Conservation (phyloP, 2,797 vertebrate genomes). For the Otus scops region DNA sequence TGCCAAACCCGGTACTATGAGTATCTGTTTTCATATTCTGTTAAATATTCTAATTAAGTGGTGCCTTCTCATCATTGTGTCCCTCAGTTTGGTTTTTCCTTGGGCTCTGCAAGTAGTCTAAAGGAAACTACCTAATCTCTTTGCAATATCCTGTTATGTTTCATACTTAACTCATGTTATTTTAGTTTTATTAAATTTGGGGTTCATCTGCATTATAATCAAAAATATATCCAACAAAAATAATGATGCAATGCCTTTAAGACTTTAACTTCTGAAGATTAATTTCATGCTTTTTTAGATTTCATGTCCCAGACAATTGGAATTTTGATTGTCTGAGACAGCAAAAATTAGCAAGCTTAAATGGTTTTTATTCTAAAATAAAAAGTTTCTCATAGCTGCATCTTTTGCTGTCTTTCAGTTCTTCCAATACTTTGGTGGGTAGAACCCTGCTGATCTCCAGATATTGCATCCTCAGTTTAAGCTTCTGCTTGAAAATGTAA, state of each 20-base stretch:
- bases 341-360: conserved; percentile 73
- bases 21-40: conserved; percentile 42
- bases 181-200: conserved; percentile 87
- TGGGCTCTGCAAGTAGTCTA: conserved; percentile 78
- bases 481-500: conserved; percentile 32
- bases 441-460: conserved; percentile 23
- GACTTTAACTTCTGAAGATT: conserved; percentile 84
- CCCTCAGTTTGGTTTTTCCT: conserved; percentile 46
- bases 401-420: conserved; percentile 17
- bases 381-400: conserved; percentile 3
- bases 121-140: conserved; percentile 96
- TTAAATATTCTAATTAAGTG: conserved; percentile 79
- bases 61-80: conserved; percentile 46
- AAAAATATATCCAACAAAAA: conserved; percentile 91
- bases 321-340: conserved; percentile 80
- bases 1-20: conserved; percentile 29
- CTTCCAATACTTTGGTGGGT: neutral
- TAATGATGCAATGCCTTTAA: conserved; percentile 83
- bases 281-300: conserved; percentile 82
- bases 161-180: conserved; percentile 88
- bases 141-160: conserved; percentile 99
- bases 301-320: conserved; percentile 83
- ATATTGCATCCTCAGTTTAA: conserved; percentile 40
- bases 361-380: conserved; percentile 36
- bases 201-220: conserved; percentile 91